Base-by-base conservation (phyloP, 2,113 vertebrate genomes). In the Kryptolebias marmoratus region DNA sequence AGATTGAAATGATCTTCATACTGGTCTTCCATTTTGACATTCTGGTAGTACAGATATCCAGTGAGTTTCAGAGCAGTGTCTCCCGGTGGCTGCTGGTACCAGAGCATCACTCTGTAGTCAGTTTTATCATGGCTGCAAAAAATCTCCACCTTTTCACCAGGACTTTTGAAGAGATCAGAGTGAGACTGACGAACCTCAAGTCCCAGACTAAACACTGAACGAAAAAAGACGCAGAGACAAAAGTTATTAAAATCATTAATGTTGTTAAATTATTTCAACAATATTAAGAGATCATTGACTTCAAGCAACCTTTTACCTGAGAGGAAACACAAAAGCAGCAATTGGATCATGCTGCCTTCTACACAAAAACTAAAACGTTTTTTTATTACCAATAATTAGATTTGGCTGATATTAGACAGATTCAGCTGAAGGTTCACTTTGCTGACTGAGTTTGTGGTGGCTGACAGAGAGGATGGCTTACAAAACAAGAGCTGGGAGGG, bases 11-110 rank as follows among this genome's bases (percentile, higher is more conserved):
- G 5, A 0, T 70, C 2, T 18, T 62, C 4, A 64, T 50, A 86
- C 1, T 4, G 1, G 0, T 44, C 16, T 22, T 90, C 83, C 11
- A 70, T 48, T 2, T 4, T 53, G 4, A 5, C 0, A 5, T 0
- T 0, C 0, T 27, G 6, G 2, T 4, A 31, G 45, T 42, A 0
- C 3, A 87, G 1, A 75, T 71, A 57, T 65, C 88, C 86, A 1
- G 88, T 77, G 16, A 88, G 84, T 31, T 62, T 81, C 36, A 87
- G 15, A 2, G 71, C 57, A 18, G 68, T 65, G 22, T 53, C 30
- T 62, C 63, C 69, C 9, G 54, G 52, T n/a, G 39, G 42, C 10
- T 11, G 15, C 48, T 64, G 47, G 31, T 64, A 64, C 62, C 62
- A 64, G 11, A 64, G 31, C 62, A 89, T 90, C 48, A 14, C 0